phyloP scores from a whole-genome alignment of 2,113 vertebrate genomes.

The Atrichornis clamosus region DNA sequence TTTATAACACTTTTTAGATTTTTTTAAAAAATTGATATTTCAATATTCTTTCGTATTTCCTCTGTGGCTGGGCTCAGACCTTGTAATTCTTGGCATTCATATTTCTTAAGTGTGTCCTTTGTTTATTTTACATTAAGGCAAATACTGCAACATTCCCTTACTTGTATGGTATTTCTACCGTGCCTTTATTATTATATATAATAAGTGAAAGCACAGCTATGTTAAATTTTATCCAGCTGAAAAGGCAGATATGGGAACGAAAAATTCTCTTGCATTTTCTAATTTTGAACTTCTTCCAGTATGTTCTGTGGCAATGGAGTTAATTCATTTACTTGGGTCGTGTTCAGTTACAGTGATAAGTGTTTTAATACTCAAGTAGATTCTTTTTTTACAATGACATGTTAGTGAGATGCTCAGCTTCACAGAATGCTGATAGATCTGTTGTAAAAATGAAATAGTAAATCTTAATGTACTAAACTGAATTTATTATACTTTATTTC shows the following conservation, averaged over 20 bases:
- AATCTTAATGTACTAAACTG: not conserved
- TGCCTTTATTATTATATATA: not conserved
- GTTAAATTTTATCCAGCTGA: slow-evolving; percentile 10
- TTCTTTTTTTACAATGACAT: slow-evolving; percentile 23
- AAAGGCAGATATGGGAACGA: not conserved
- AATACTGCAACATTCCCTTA: not conserved
- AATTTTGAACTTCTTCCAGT: slow-evolving; percentile 28
- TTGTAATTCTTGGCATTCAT: slow-evolving; percentile 41
- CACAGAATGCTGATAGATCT: not conserved
- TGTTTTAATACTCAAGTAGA: slow-evolving; percentile 5
- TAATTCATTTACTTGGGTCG: slow-evolving; percentile 4
- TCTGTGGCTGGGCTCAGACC: not conserved
- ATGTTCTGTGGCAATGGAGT: slow-evolving; percentile 44
- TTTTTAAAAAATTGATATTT: not conserved
- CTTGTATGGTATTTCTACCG: not conserved
- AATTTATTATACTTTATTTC: slow-evolving; percentile 9
- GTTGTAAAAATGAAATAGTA: slow-evolving; percentile 5
- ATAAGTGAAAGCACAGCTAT: not conserved
- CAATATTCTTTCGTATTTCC: not conserved
- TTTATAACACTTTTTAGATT: not conserved
- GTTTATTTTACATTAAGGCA: slow-evolving; percentile 35
- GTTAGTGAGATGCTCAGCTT: slow-evolving; percentile 15
- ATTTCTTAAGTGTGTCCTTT: not conserved
- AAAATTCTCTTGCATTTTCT: slow-evolving; percentile 22
- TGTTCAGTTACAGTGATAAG: slow-evolving; percentile 29